Conservation (phyloP, 2,113 vertebrate species). For the Cavia porcellus region DNA sequence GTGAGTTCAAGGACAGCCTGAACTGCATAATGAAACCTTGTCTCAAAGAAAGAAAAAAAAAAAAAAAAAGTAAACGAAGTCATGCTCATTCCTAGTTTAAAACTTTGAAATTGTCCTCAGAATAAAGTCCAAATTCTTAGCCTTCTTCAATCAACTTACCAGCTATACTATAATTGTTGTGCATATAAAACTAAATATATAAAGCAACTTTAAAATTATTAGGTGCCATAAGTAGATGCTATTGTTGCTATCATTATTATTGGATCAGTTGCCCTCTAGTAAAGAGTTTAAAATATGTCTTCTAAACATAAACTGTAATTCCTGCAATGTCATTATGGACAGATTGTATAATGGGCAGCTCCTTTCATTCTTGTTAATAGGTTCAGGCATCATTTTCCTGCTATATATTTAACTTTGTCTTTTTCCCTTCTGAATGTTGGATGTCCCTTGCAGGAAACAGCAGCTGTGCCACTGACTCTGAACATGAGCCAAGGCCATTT, state of each 20-base stretch:
- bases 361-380: constrained; percentile 67
- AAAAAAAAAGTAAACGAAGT: constrained; percentile 23
- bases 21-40: neutral
- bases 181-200: constrained; percentile 37
- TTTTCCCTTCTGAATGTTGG: constrained; percentile 71
- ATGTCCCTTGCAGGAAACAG: constrained; percentile 79
- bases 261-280: constrained; percentile 46
- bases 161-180: constrained; percentile 3
- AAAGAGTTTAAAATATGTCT: constrained; percentile 64
- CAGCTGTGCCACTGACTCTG: constrained; percentile 78
- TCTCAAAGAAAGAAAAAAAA: neutral
- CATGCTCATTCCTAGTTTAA: constrained; percentile 8
- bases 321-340: constrained; percentile 63
- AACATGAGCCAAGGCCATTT: constrained; percentile 78
- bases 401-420: constrained; percentile 79
- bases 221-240: constrained; percentile 26
- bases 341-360: constrained; percentile 50
- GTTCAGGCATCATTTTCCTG: constrained; percentile 61
- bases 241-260: constrained; percentile 9
- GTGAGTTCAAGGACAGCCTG: neutral
- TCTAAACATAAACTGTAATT: constrained; percentile 75
- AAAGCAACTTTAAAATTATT: constrained; percentile 57
- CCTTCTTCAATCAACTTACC: neutral
- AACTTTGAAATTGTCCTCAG: constrained; percentile 51
- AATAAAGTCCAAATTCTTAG: constrained; percentile 40